These are phyloP conservation scores for Patella caerulea DNA, from an alignment of 2,888 invertebrate species.

Conservation along the genomic window DNA sequence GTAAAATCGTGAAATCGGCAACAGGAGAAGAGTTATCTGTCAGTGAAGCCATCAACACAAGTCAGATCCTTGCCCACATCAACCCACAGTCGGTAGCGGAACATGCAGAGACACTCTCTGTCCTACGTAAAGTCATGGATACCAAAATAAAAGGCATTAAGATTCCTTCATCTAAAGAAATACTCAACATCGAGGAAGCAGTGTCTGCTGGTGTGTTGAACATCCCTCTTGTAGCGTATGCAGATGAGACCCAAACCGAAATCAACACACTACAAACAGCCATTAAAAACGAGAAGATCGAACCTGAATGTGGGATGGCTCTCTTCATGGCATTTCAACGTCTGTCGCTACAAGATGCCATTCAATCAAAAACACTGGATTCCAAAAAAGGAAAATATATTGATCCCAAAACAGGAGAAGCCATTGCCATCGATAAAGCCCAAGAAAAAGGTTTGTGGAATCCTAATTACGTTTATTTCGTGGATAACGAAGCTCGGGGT, in stretches of 20 bases:
- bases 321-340: constrained; percentile 67
- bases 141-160: constrained; percentile 77
- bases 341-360: constrained; percentile 68
- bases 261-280: constrained; percentile 57
- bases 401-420: constrained; percentile 67
- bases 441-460: constrained; percentile 76
- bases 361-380: constrained; percentile 69
- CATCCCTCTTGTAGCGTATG: constrained; percentile 53
- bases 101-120: constrained; percentile 53
- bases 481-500: constrained; percentile 60
- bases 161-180: constrained; percentile 83
- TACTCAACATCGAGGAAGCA: constrained; percentile 75
- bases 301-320: constrained; percentile 51
- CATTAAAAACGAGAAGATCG: constrained; percentile 56
- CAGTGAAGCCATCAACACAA: constrained; percentile 89
- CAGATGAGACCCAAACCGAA: constrained; percentile 48
- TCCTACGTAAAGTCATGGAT: constrained; percentile 73
- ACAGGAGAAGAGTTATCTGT: constrained; percentile 90
- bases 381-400: constrained; percentile 71
- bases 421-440: constrained; percentile 81
- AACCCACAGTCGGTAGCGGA: constrained; percentile 54
- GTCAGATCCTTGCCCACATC: constrained; percentile 80
- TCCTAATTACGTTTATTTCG: constrained; percentile 62
- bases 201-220: constrained; percentile 56
- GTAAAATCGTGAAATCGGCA: constrained; percentile 73